Base-by-base conservation (phyloP, 2,888 invertebrate genomes). In the Galeruca laticollis region DNA sequence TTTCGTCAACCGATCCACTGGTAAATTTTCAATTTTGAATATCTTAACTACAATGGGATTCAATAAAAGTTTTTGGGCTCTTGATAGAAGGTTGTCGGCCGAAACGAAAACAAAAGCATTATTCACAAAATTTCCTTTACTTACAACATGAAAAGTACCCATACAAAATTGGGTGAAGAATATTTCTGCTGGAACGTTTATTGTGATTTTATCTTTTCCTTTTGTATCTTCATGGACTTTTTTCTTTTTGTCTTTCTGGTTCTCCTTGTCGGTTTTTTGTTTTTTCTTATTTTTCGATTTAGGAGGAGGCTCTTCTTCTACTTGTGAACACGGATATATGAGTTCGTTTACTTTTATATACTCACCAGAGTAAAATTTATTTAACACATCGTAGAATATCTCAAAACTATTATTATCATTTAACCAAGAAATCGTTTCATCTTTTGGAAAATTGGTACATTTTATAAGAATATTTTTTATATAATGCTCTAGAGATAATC, bases 31-130 rank as follows among this genome's bases (percentile, higher is more conserved):
- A 8, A 81, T 49, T 49, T 75, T 78, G 6, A 68, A 69, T 15
- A 79, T 71, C 68, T 79, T 81, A 8, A 81, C 69, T 11, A 81
- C 75, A 8, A 81, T 63, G 0, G 79, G 78, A 69, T 79, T 78
- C 18, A 80, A 63, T 1, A 54, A 18, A n/a, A 78, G 68, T 64
- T 81, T 81, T 51, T 79, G 80, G 20, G 69, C 60, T 67, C 75
- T 73, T 1, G 78, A 75, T 31, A 81, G 60, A 26, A 81, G 68
- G 51, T 76, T 68, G 2, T 71, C 47, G 1, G 74, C 76, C 11
- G 73, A 68, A 4, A 75, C n/a, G 9, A 75, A 37, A 13, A 78
- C 57, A 43, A 75, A 76, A 2, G 69, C 60, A 15, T 74, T 68
- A n/a, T 67, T 56, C 1, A 77, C 43, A 10, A 56, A 52, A 21